Conservation (phyloP, 2,113 vertebrate species). For the Cyanoramphus novaezelandiae region DNA sequence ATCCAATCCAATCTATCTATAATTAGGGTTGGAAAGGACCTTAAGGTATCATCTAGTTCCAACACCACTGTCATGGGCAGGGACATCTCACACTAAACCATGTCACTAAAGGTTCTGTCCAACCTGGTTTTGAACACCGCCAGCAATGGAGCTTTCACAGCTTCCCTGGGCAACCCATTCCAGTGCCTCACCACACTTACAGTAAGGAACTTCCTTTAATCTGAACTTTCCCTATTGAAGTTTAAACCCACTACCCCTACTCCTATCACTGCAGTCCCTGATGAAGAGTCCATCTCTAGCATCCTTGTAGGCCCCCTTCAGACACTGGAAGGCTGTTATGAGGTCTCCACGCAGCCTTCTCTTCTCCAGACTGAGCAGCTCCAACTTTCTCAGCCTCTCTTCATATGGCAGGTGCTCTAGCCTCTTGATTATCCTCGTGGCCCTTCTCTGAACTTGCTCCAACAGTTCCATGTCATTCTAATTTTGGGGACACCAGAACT, state of each 20-base stretch:
- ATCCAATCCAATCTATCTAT: too few species aligned
- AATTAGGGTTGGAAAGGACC: background rate
- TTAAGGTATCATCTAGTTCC: background rate
- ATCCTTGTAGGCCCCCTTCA: background rate
- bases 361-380: background rate
- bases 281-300: background rate
- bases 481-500: background rate
- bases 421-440: background rate
- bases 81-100: background rate
- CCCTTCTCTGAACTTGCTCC: background rate
- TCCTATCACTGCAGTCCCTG: background rate
- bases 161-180: background rate
- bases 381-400: background rate
- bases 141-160: background rate
- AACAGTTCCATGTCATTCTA: background rate
- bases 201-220: background rate
- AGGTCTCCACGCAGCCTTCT: background rate
- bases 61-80: background rate
- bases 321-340: background rate
- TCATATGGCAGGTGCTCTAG: background rate
- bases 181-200: background rate
- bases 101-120: background rate
- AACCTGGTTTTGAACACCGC: background rate
- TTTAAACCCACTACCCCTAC: background rate
- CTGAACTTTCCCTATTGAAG: background rate